Percentiles rank a stretch among this genome's conserved stretches.
Evolutionary conservation across 64 coral and sea anemone genomes (phyloP).

Genomic region (Cladopsammia gracilis): DNA sequence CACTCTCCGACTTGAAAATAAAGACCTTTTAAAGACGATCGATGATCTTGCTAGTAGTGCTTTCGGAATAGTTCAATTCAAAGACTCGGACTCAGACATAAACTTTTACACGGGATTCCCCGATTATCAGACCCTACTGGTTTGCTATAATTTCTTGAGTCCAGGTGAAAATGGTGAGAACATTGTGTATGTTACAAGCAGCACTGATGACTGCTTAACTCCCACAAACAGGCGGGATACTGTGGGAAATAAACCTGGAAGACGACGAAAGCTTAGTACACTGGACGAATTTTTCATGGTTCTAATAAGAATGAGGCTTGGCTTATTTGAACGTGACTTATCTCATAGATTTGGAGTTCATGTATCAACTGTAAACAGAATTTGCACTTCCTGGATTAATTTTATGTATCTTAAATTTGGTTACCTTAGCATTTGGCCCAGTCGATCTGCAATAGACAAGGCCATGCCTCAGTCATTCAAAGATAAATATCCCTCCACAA

Average conservation of each 20-base stretch:
- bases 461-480: slow-evolving; percentile 39
- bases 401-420: slow-evolving; percentile 61
- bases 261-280: slow-evolving; percentile 13
- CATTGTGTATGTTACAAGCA: slow-evolving; percentile 37
- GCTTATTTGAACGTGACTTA: slow-evolving; percentile 57
- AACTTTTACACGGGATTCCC: slow-evolving; percentile 62
- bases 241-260: slow-evolving; percentile 25
- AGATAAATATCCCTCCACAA: slow-evolving; percentile 53
- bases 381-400: slow-evolving; percentile 55
- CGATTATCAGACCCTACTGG: slow-evolving; percentile 52
- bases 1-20: not conserved
- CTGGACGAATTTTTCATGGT: slow-evolving; percentile 55
- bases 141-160: slow-evolving; percentile 28
- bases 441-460: too few species aligned
- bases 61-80: slow-evolving; percentile 59
- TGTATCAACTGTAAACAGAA: slow-evolving; percentile 44
- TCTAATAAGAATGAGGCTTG: slow-evolving; percentile 27
- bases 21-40: slow-evolving; percentile 42
- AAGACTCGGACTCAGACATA: slow-evolving; percentile 46
- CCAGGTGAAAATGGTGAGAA: slow-evolving; percentile 56
- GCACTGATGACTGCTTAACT: not conserved
- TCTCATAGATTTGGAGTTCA: slow-evolving; percentile 29
- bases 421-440: not conserved
- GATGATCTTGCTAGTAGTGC: slow-evolving; percentile 35
- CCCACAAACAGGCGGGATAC: not conserved